Conservation (phyloP, 2,888 invertebrate genomes). For the Tubulanus polymorphus region DNA sequence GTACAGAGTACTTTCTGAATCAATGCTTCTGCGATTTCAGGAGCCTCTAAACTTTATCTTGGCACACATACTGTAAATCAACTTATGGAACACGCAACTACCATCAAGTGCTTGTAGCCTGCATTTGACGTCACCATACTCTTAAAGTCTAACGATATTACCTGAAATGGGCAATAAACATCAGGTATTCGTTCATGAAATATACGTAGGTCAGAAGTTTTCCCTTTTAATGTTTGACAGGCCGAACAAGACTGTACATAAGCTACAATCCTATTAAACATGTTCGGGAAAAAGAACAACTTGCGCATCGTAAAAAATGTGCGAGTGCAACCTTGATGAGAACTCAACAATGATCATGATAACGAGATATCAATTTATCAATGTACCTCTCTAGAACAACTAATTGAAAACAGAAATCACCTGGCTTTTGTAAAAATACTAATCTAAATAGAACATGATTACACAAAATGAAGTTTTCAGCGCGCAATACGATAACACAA, state of each 20-base stretch:
- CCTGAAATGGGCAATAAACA: not conserved
- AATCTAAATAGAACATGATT: not conserved
- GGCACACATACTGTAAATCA: not conserved
- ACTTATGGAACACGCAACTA: not conserved
- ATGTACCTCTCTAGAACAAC: not conserved
- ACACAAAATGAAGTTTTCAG: too few species aligned
- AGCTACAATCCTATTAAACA: not conserved
- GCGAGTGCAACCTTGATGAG: not conserved
- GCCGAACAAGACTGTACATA: not conserved
- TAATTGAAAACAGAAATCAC: not conserved
- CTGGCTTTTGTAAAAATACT: not conserved
- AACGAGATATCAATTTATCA: not conserved
- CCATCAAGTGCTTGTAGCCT: not conserved
- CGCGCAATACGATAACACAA: not conserved
- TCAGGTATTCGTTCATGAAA: not conserved
- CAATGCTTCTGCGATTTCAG: not conserved
- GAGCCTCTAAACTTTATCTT: not conserved
- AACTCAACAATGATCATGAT: not conserved
- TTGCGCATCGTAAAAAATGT: conserved; percentile 1
- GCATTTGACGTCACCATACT: not conserved
- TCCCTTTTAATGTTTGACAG: not conserved
- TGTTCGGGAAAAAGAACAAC: not conserved
- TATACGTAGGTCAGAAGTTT: not conserved
- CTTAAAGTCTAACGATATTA: not conserved
- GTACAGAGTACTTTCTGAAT: not conserved